Base-by-base conservation (phyloP, 1,140 invertebrate genomes). In the Drosophila nasuta region DNA sequence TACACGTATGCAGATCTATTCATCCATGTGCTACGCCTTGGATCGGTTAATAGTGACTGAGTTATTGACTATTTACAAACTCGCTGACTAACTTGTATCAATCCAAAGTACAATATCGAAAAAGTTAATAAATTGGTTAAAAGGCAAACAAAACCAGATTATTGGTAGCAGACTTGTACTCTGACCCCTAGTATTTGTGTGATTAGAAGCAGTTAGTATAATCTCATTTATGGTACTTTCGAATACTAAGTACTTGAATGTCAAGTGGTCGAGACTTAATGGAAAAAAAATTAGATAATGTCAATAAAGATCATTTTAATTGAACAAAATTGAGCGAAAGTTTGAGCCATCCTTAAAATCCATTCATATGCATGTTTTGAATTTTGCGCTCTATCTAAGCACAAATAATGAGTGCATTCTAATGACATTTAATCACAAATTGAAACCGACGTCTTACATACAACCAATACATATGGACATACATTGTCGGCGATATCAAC, bases 51-150 rank as follows among this genome's bases (percentile, higher is more conserved):
- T 52, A 8, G 28, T 38, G 35, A 38, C 6, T 17, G 11, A 4
- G 28, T 10, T 48, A 5, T 13, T 17, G 7, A 7, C n/a, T 15
- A 17, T 3, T 30, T 41, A 15, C n/a, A 5, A 10, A 38, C 60
- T 28, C 7, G 8, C 20, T 51, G 20, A 64, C 5, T 15, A 35
- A 51, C 45, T 57, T 41, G 28, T n/a, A 45, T 25, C 25, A 13
- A 46, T 17, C 35, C 48, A 52, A 60, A 60, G 64, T 68, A 17
- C 48, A 60, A 67, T 60, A 45, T 28, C 35, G 41, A 46, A 66
- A 30, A 73, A 43, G 56, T 73, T 59, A 38, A 17, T 58, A 51
- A 15, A 45, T 17, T 52, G 11, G 25, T 17, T 45, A 25, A 28
- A 25, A 1, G 13, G 33, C 17, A 15, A 15, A 38, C 20, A 54